These are phyloP conservation scores for Cataglyphis albicans DNA, from an alignment of 2,888 invertebrate species.

Conservation along the genomic window DNA sequence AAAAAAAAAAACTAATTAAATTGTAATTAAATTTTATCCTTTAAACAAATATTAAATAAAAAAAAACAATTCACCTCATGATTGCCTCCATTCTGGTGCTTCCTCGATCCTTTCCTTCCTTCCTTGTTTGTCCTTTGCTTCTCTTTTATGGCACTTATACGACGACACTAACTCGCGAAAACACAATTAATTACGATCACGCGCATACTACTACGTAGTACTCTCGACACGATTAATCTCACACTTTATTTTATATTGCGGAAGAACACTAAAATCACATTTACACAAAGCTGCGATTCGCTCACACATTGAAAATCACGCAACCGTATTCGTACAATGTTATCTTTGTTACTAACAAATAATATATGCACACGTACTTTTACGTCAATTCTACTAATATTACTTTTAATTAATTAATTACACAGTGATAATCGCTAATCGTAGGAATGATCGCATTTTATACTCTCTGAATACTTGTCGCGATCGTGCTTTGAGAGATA, in stretches of 20 bases:
- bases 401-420: not conserved
- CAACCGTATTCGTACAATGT: not conserved
- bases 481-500: not conserved
- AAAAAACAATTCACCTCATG: no score
- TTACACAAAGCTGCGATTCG: not conserved
- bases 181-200: no score
- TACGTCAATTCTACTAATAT: not conserved
- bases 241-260: not conserved
- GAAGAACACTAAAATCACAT: not conserved
- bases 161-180: no score
- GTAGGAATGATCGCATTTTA: not conserved
- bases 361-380: not conserved
- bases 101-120: no score
- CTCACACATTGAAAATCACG: not conserved
- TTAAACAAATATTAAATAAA: no score
- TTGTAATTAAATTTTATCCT: no score
- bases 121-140: no score
- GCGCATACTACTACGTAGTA: not conserved
- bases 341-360: not conserved
- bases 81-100: no score
- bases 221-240: not conserved
- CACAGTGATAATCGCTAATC: not conserved
- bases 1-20: no score
- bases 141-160: no score
- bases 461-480: not conserved